These are phyloP conservation scores for Theodoxus fluviatilis DNA, from an alignment of 2,888 invertebrate genomes.

Conservation along the genomic window DNA sequence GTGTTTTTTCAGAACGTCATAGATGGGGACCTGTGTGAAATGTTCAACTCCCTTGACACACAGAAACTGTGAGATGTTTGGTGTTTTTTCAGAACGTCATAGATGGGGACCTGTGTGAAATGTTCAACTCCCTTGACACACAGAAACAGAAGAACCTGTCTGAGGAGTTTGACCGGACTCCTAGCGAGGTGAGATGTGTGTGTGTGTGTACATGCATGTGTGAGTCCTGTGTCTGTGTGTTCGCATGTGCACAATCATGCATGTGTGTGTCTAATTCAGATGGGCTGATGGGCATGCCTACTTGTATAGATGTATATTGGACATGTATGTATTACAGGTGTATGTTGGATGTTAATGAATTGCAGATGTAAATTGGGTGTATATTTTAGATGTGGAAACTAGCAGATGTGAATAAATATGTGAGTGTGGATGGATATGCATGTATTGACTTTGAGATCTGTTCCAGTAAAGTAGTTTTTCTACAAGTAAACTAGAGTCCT, in stretches of 20 bases:
- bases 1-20: slow-evolving; percentile 87
- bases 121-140: slow-evolving; percentile 94
- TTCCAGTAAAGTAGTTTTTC: too few species aligned
- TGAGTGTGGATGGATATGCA: too few species aligned
- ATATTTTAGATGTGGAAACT: too few species aligned
- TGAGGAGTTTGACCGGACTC: slow-evolving; percentile 90
- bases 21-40: slow-evolving; percentile 98
- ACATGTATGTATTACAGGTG: too few species aligned
- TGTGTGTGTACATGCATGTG: not conserved
- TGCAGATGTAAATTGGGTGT: too few species aligned
- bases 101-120: slow-evolving; percentile 98
- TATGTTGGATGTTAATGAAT: too few species aligned
- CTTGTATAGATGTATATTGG: too few species aligned
- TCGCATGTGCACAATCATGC: too few species aligned
- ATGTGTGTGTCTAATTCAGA: not conserved
- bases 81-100: slow-evolving; percentile 82
- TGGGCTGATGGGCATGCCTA: too few species aligned
- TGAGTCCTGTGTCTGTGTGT: not conserved
- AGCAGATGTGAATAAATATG: too few species aligned
- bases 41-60: slow-evolving; percentile 93
- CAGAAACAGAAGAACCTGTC: slow-evolving; percentile 94
- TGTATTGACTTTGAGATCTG: too few species aligned
- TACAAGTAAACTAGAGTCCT: too few species aligned
- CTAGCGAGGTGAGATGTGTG: slow-evolving; percentile 77
- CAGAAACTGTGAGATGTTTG: slow-evolving; percentile 69